Base-by-base conservation (phyloP, 2,113 vertebrate species). In the Tursiops truncatus region DNA sequence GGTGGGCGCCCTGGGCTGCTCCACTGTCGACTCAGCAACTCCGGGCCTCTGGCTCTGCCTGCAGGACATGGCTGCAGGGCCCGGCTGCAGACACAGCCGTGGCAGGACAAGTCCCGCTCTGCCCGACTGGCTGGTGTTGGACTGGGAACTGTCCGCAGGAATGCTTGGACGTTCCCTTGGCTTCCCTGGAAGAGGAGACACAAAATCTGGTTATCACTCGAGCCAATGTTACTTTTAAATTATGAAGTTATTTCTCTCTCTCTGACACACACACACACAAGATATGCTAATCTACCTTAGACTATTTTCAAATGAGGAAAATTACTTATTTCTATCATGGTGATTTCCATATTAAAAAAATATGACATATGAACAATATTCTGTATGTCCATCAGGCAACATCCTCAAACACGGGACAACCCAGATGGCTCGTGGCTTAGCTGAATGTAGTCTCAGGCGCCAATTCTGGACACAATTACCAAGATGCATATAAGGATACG, bases 71-170 rank as follows among this genome's bases (percentile, higher is more conserved):
- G 97, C 97, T 12, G 71, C 9, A n/a, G 96, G 94, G 68, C 89
- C 89, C 20, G 83, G 67, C 10, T 95, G 98, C 93, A 97, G 94
- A 28, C 98, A 67, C 6, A 2, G 88, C 63, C 2, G 21, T 0
- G 1, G 56, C 0, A 0, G 13, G 12, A 94, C 8, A 58, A 98
- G 96, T 89, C 94, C 98, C 17, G 10, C 71, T 23, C 98, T 85
- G 91, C 98, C 96, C 50, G 60, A 84, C 63, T 85, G 98, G 63
- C 87, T 96, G 63, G 92, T 80, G 26, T 89, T 76, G 9, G 98
- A 74, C 82, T 84, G 97, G 68, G 98, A 97, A 77, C 96, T 44
- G 74, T 96, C 98, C 28, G 98, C 63, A 8, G 97, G 97, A 8
- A 97, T 62, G 95, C 98, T 99, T 36, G 94, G 77, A 73, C 81